Evolutionary conservation across 2,888 invertebrate genomes (phyloP).

Genomic region (Cantharis lateralis): DNA sequence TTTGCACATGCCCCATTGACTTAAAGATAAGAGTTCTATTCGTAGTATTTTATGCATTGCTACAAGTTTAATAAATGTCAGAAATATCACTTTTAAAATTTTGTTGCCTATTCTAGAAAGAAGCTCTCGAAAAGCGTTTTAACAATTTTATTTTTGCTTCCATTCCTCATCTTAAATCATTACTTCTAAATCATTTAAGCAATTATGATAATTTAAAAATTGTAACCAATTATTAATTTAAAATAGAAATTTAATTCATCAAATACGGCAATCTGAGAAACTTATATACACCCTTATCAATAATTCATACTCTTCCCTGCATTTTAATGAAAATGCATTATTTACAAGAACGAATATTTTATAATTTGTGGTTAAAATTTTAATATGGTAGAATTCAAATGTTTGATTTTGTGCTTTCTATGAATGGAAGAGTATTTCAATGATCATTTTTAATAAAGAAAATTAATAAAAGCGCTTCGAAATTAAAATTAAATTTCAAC

Average conservation of each 20-base stretch:
- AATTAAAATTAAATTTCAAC: background rate
- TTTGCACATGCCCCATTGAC: background rate
- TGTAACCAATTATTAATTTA: slow-evolving; percentile 6
- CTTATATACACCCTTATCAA: slow-evolving; percentile 2
- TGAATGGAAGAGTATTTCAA: background rate
- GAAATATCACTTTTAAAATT: background rate
- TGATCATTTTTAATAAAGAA: background rate
- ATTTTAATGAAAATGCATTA: slow-evolving; percentile 6
- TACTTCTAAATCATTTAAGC: background rate
- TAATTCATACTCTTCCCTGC: slow-evolving; percentile 10
- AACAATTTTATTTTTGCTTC: background rate
- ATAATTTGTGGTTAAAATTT: slow-evolving; percentile 4
- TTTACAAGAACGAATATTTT: background rate
- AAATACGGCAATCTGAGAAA: slow-evolving; percentile 1
- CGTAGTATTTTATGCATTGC: background rate
- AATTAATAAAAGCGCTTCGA: background rate
- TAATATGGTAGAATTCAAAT: background rate
- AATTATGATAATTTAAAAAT: background rate
- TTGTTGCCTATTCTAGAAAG: background rate
- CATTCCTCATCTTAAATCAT: background rate
- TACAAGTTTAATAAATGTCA: background rate
- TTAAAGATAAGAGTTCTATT: background rate
- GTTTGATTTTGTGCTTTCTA: background rate
- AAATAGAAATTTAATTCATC: slow-evolving; percentile 5
- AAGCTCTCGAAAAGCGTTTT: background rate